These are phyloP conservation scores for Corythornis cristatus DNA, from an alignment of 2,113 vertebrate genomes.

Conservation along the genomic window DNA sequence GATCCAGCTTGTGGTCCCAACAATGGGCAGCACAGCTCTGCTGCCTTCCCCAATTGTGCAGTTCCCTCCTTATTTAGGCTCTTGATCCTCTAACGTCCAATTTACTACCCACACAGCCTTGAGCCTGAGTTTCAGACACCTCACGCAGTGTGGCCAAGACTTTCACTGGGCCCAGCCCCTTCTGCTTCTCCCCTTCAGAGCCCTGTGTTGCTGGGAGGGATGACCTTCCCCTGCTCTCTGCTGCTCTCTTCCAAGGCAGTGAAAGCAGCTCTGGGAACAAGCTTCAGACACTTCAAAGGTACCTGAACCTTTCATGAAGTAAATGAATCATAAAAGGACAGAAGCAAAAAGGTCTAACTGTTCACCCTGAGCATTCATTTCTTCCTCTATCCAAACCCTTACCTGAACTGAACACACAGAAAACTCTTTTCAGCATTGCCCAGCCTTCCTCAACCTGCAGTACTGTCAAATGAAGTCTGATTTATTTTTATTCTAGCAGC, in stretches of 20 bases:
- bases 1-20: not conserved
- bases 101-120: conserved; percentile 29
- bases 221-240: not conserved
- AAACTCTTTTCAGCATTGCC: not conserved
- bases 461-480: not conserved
- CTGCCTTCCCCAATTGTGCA: not conserved
- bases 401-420: not conserved
- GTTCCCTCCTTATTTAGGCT: not conserved
- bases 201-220: not conserved
- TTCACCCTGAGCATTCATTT: not conserved
- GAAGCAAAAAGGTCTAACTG: conserved; percentile 38
- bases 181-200: conserved; percentile 18
- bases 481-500: not conserved
- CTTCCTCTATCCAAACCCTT: not conserved
- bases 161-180: not conserved
- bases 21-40: not conserved
- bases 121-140: conserved; percentile 9
- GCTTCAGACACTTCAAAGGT: conserved; percentile 43
- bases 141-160: not conserved
- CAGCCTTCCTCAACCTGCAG: conserved; percentile 3
- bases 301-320: not conserved
- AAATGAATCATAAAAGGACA: conserved; percentile 36
- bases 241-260: not conserved
- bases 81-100: conserved; percentile 20
- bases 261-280: not conserved